These are phyloP conservation scores for Phaethon lepturus DNA, from an alignment of 2,113 vertebrate species.

Conservation along the genomic window DNA sequence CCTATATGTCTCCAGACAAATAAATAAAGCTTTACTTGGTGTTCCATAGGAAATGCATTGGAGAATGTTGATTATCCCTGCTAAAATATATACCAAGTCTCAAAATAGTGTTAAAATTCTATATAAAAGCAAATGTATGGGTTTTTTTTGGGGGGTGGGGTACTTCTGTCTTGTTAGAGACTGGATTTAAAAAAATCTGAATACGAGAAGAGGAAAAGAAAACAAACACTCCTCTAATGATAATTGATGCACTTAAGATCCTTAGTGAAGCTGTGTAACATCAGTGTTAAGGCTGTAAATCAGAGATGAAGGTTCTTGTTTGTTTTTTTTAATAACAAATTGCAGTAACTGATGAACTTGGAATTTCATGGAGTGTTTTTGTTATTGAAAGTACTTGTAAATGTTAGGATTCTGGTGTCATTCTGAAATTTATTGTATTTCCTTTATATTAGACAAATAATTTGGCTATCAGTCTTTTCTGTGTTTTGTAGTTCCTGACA, in stretches of 20 bases:
- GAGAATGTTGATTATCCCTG: neutral
- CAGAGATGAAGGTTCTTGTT: neutral
- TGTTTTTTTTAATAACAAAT: neutral
- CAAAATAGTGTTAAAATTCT: neutral
- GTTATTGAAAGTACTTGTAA: neutral
- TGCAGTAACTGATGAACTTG: neutral
- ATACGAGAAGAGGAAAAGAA: neutral
- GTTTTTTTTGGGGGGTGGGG: rapidly evolving
- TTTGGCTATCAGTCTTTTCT: neutral
- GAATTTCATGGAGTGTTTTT: neutral
- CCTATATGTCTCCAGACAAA: neutral
- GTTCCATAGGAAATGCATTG: neutral
- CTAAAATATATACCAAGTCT: neutral
- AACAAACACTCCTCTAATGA: neutral
- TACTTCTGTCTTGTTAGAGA: neutral
- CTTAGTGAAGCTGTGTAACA: neutral
- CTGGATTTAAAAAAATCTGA: neutral
- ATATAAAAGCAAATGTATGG: neutral
- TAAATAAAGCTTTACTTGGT: neutral
- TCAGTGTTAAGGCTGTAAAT: neutral
- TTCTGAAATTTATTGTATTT: neutral
- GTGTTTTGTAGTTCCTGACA: neutral
- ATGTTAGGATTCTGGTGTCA: neutral
- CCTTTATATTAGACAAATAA: neutral
- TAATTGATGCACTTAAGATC: neutral